These are phyloP conservation scores for Drosophila mettleri DNA, from an alignment of 2,888 invertebrate genomes.

Conservation along the genomic window DNA sequence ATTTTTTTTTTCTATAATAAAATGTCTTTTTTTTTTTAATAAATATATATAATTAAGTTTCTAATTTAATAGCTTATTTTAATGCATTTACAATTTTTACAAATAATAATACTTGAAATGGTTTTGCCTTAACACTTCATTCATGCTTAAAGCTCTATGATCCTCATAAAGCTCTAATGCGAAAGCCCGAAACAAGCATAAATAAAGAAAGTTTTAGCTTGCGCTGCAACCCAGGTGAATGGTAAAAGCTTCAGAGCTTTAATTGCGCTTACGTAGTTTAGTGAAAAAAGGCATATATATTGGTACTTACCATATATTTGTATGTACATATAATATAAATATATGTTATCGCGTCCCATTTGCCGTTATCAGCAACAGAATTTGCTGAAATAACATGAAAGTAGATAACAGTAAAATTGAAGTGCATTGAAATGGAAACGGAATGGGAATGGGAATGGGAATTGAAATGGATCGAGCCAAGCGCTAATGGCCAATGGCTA, in stretches of 20 bases:
- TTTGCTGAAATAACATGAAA: conserved; percentile 8
- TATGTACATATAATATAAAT: neutral
- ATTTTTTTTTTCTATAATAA: no score
- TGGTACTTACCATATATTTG: conserved; percentile 13
- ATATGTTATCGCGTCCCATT: conserved; percentile 30
- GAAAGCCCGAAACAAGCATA: neutral
- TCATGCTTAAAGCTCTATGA: neutral
- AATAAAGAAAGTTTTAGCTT: conserved; percentile 7
- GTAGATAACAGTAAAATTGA: conserved; percentile 27
- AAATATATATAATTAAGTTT: no score
- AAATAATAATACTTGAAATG: neutral
- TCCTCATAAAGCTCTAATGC: neutral
- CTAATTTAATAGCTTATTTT: no score
- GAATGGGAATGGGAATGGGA: neutral
- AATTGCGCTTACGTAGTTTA: neutral
- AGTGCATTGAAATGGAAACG: conserved; percentile 17
- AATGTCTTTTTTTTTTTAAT: no score
- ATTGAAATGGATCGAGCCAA: neutral
- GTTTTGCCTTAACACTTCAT: neutral
- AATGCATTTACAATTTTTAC: no score
- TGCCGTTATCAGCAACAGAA: conserved; percentile 38
- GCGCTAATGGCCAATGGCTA: conserved; percentile 24
- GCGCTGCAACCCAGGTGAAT: conserved; percentile 15
- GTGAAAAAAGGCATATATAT: conserved; percentile 26
- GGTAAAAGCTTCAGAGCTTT: conserved; percentile 22